Percentiles rank a stretch among this genome's conserved stretches.
phyloP scores from a whole-genome alignment of 2,797 vertebrate species.

The Paguma larvata region DNA sequence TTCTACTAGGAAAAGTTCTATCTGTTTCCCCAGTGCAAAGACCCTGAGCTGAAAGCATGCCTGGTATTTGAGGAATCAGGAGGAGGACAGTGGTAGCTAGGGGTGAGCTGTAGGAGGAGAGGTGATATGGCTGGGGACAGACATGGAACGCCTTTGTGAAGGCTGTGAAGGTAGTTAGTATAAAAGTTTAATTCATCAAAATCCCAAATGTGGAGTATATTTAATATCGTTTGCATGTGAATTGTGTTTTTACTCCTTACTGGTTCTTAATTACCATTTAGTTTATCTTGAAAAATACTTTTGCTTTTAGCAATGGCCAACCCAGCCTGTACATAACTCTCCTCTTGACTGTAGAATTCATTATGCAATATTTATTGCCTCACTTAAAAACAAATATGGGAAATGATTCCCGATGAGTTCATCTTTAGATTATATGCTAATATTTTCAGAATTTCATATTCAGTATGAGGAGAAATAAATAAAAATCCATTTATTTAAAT shows the following conservation, averaged over 20 bases:
- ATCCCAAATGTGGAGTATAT: background rate
- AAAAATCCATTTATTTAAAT: background rate
- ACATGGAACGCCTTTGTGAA: background rate
- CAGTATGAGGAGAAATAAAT: constrained; percentile 56
- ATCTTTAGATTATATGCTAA: constrained; percentile 59
- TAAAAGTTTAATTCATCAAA: background rate
- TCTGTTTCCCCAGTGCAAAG: background rate
- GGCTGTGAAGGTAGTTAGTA: background rate
- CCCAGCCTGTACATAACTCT: constrained; percentile 58
- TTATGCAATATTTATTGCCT: background rate
- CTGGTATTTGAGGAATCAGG: background rate
- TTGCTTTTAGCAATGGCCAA: constrained; percentile 71
- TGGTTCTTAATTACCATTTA: background rate
- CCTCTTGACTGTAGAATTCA: constrained; percentile 69
- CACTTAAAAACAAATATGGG: background rate
- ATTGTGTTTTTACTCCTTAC: background rate
- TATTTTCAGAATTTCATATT: constrained; percentile 65
- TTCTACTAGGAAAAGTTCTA: background rate
- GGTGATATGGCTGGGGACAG: background rate
- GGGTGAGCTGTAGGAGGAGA: background rate
- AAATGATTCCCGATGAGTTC: constrained; percentile 36
- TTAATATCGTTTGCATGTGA: background rate
- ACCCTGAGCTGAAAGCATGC: background rate
- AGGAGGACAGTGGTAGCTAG: background rate
- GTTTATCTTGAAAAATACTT: constrained; percentile 20